Evolutionary conservation across 2,113 vertebrate genomes (phyloP).

Genomic region (Austrofundulus limnaeus): DNA sequence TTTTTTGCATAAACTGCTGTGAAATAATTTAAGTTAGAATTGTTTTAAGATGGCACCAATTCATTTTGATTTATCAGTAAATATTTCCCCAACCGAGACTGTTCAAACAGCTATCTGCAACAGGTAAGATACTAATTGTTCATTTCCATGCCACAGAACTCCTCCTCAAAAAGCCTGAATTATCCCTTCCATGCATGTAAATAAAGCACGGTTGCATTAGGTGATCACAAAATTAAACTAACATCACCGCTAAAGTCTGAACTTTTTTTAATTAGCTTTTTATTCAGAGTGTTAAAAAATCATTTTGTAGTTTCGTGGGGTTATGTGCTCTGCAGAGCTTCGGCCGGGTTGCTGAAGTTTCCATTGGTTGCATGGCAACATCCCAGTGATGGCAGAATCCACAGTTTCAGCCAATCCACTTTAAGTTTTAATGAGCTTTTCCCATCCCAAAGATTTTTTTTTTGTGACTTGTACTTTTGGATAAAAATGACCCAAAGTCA

Average conservation of each 20-base stretch:
- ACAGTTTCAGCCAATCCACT: constrained; percentile 1
- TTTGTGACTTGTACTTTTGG: not conserved
- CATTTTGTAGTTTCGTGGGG: not conserved
- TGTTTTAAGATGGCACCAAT: too few relatives aligned
- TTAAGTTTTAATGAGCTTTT: not conserved
- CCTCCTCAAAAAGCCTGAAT: too few relatives aligned
- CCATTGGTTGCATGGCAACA: constrained; percentile 16
- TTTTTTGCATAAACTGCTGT: too few relatives aligned
- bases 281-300: constrained; percentile 11
- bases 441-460: not conserved
- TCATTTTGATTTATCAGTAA: too few relatives aligned
- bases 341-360: not conserved
- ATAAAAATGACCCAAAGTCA: constrained; percentile 23
- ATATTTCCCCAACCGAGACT: too few relatives aligned
- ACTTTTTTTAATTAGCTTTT: constrained; percentile 15
- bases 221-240: not conserved
- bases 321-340: constrained; percentile 1
- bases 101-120: too few relatives aligned
- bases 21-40: too few relatives aligned
- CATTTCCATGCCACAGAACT: too few relatives aligned
- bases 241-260: constrained; percentile 1
- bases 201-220: not conserved
- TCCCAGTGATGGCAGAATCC: constrained; percentile 7
- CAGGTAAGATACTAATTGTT: too few relatives aligned
- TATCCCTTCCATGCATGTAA: too few relatives aligned